Evolutionary conservation across 1,140 invertebrate genomes (phyloP).

Genomic region (Phortica variegata): DNA sequence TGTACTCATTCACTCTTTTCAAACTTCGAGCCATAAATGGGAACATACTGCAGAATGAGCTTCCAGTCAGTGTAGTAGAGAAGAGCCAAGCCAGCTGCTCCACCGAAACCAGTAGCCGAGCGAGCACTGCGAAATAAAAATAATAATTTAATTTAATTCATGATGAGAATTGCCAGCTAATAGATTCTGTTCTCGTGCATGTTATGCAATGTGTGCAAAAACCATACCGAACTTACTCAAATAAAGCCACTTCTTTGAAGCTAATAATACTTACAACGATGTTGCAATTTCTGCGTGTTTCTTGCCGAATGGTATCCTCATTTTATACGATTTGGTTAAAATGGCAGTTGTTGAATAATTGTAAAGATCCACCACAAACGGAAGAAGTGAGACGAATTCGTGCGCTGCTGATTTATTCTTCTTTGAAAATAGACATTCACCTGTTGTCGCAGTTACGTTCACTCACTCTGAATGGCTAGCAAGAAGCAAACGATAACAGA

Average conservation of each 20-base stretch:
- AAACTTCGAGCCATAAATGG: constrained; percentile 75
- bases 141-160: constrained; percentile 2
- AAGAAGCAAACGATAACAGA: no score
- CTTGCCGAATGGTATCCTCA: constrained; percentile 50
- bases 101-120: constrained; percentile 65
- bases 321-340: constrained; percentile 8
- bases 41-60: constrained; percentile 68
- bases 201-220: constrained; percentile 34
- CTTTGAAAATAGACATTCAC: constrained; percentile 8
- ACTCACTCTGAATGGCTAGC: no score
- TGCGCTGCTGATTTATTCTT: background rate
- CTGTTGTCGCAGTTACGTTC: constrained; percentile 6
- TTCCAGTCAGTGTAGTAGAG: constrained; percentile 80
- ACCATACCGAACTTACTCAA: no score
- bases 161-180: constrained; percentile 1
- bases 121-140: constrained; percentile 59
- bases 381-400: no score
- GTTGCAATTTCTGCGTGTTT: constrained; percentile 53
- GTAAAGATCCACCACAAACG: background rate
- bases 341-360: background rate
- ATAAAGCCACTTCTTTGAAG: no score
- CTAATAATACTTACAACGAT: constrained; percentile 64
- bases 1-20: constrained; percentile 56
- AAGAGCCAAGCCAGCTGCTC: constrained; percentile 60
- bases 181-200: background rate